These are phyloP conservation scores for Schizothorax lantsangensis DNA, from an alignment of 2,797 vertebrate genomes.

Conservation along the genomic window DNA sequence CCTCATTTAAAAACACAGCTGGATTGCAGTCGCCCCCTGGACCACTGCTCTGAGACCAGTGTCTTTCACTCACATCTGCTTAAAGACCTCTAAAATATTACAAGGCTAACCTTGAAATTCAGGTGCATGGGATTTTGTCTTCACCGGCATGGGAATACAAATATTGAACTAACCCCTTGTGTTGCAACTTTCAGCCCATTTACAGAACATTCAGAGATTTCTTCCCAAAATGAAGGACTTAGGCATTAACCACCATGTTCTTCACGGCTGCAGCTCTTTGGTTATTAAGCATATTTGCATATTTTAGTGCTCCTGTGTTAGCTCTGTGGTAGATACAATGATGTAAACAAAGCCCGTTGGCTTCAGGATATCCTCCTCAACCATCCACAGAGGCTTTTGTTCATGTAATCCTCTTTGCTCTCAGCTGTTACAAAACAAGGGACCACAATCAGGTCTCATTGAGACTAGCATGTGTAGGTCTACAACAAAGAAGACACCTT, in stretches of 20 bases:
- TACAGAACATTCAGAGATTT: conserved; percentile 30
- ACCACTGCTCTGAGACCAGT: conserved; percentile 69
- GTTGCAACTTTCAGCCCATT: conserved; percentile 26
- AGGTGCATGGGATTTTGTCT: conserved; percentile 31
- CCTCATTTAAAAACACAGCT: conserved; percentile 78
- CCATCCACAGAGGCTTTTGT: conserved; percentile 47
- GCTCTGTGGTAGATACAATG: conserved; percentile 17
- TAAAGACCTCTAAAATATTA: conserved; percentile 47
- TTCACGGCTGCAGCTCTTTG: conserved; percentile 20
- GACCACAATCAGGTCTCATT: conserved; percentile 58
- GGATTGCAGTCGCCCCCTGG: conserved; percentile 69
- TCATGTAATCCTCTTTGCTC: conserved; percentile 54
- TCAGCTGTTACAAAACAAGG: conserved; percentile 63
- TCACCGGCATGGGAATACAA: conserved; percentile 19
- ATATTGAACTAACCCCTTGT: conserved; percentile 30
- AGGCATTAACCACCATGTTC: neutral
- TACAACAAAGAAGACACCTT: neutral
- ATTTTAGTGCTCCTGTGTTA: conserved; percentile 14
- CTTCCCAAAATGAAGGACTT: neutral
- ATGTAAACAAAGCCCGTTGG: conserved; percentile 26
- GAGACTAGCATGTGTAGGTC: conserved; percentile 49
- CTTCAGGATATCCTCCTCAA: conserved; percentile 28
- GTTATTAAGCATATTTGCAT: conserved; percentile 22
- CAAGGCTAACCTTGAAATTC: conserved; percentile 47
- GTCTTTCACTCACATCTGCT: conserved; percentile 65